These are phyloP conservation scores for Enteromius anoplus DNA, from an alignment of 2,797 vertebrate species.

Conservation along the genomic window DNA sequence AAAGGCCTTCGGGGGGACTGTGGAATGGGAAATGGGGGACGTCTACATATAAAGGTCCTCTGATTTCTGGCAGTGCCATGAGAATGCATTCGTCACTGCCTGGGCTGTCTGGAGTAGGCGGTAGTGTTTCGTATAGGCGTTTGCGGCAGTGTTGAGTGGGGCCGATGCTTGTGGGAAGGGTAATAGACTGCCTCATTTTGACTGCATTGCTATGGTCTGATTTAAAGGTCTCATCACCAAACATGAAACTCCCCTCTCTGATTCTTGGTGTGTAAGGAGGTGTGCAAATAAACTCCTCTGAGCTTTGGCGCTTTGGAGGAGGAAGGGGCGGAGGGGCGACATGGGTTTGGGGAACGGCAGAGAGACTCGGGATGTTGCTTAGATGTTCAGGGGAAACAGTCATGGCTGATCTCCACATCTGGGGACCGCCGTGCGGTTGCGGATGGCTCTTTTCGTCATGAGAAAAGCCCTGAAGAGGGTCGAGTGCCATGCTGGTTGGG, in stretches of 20 bases:
- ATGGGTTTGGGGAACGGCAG: slow-evolving; percentile 27
- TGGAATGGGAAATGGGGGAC: slow-evolving; percentile 70
- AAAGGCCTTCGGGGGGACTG: slow-evolving; percentile 69
- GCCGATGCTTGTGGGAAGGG: slow-evolving; percentile 51
- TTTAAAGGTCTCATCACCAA: slow-evolving; percentile 67
- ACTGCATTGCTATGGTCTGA: slow-evolving; percentile 37
- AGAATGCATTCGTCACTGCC: slow-evolving; percentile 76
- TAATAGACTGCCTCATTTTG: slow-evolving; percentile 28
- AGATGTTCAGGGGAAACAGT: slow-evolving; percentile 28
- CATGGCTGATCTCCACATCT: slow-evolving; percentile 50
- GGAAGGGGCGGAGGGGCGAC: not conserved
- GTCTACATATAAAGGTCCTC: slow-evolving; percentile 78
- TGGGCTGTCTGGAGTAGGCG: slow-evolving; percentile 78
- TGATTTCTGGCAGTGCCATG: slow-evolving; percentile 77
- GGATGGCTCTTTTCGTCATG: slow-evolving; percentile 64
- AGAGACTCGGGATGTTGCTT: slow-evolving; percentile 1
- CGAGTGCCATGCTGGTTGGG: slow-evolving; percentile 31
- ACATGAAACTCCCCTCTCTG: slow-evolving; percentile 71
- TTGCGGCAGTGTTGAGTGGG: slow-evolving; percentile 47
- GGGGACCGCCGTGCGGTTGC: slow-evolving; percentile 46
- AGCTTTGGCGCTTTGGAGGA: slow-evolving; percentile 49
- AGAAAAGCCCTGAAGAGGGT: slow-evolving; percentile 61
- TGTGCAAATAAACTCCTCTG: slow-evolving; percentile 74
- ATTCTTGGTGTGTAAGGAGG: slow-evolving; percentile 78
- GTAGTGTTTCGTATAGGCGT: slow-evolving; percentile 77